Evolutionary conservation across 2,888 invertebrate species (phyloP), one percentile per base, ranked within the genome.

Genomic region (Lamellibrachia columna): DNA sequence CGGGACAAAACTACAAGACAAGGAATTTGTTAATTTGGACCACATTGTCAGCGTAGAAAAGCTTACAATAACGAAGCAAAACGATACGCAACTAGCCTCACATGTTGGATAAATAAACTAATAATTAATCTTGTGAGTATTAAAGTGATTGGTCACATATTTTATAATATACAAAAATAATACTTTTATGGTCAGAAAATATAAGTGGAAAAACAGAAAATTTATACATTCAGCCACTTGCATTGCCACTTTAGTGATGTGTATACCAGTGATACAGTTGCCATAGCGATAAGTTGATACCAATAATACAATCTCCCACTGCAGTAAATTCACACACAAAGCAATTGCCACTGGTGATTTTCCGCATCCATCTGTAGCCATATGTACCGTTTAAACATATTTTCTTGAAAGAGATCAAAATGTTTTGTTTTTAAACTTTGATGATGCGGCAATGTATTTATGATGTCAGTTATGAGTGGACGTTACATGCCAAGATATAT

Each of bases 151-250:
- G 75, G 75, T 75, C 75, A 75, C 75, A 75, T 75, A 75, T 75
- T 75, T 75, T 75, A 75, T 75, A 75, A 75, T 75, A 75, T 75
- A 75, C 75, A 75, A 75, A 75, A 75, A 75, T 75, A 75, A 75
- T 75, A 75, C 75, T 75, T 75, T 75, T 75, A 75, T 75, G 75
- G 75, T 75, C 75, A 75, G 75, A 75, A 75, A 75, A 75, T 75
- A 75, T 75, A 75, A 75, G 7, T 15, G 6, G 75, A 75, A 75
- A 75, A 75, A 75, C 75, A 75, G 75, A 75, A 75, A 15, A 75
- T 75, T 75, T 75, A 75, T 15, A 75, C 75, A 22, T n/a, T 75
- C 75, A 75, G 15, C 75, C 75, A 75, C 22, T 75, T 75, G 75
- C 75, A 75, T 75, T 75, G 75, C 75, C 22, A 75, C 75, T 75